Base-by-base conservation (phyloP, 2,797 vertebrate species). In the Hypotaenidia philippensis region DNA sequence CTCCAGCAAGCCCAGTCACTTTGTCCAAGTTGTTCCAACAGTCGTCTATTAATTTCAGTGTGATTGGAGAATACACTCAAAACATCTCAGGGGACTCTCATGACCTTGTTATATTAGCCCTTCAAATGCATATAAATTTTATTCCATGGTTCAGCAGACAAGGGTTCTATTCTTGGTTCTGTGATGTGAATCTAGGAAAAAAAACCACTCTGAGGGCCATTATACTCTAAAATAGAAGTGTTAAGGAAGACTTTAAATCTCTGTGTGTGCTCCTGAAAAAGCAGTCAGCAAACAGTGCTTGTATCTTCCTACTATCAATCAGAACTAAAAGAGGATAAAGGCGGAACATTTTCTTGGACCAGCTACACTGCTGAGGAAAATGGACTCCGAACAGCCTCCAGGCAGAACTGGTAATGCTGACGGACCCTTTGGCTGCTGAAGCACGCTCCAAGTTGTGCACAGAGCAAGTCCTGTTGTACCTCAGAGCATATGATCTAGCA, bases 81-180 rank as follows among this genome's bases (percentile, higher is more conserved):
- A 71, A 74, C 85, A 57, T 52, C 90, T 85, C 86, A 55, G 50
- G 50, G 78, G 87, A 71, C 49, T 83, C 29, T 74, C 45, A 27
- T 78, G 95, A 83, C 95, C 93, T 95, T 92, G 66, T 60, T 87
- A 1, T 19, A 71, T 85, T 68, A 92, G 34, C 41, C 47, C 49
- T 77, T 80, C 83, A 86, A 87, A 94, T 55, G 31, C 79, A 83
- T 85, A 96, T 83, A 78, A 86, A 92, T 92, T 59, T 78, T 75
- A 71, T 57, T 71, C 84, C 16, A n/a, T 41, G 76, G 64, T 52
- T 87, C 78, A 96, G 53, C n/a, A 92, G 45, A 85, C 64, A 47
- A 23, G 41, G 49, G 20, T 83, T 93, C 86, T 94, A 60, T 77
- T 87, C 68, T 89, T n/a, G 56, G 53, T 32, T 85, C 71, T 61